Percentiles rank a stretch among this genome's conserved stretches.
Conservation (phyloP, 1,140 invertebrate genomes). For the Eurosta solidaginis region DNA sequence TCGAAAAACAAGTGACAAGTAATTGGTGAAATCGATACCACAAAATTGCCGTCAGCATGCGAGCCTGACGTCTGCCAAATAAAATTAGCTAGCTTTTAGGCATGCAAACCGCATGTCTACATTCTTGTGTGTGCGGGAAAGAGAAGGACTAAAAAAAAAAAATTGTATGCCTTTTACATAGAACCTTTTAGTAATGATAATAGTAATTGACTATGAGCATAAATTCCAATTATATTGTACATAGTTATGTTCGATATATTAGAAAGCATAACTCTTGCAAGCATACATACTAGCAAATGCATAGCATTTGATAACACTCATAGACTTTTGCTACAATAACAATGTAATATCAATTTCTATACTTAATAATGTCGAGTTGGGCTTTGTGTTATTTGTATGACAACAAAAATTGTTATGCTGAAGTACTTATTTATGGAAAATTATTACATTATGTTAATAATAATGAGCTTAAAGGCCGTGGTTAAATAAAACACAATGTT, state of each 20-base stretch:
- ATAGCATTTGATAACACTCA: not conserved
- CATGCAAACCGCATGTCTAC: not conserved
- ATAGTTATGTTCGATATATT: not conserved
- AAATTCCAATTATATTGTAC: not conserved
- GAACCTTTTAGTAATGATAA: conserved; percentile 8
- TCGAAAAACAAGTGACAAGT: not conserved
- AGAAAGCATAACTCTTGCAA: not conserved
- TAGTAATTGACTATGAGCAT: conserved; percentile 9
- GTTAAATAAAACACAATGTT: too few relatives aligned
- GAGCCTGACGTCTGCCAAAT: too few relatives aligned
- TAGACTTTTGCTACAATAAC: not conserved
- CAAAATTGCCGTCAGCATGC: conserved; percentile 8
- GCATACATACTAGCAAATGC: not conserved
- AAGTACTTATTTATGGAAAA: not conserved
- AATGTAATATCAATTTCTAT: too few relatives aligned
- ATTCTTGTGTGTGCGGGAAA: not conserved
- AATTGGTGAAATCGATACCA: conserved; percentile 22
- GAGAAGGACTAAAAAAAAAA: not conserved
- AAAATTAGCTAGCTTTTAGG: not conserved
- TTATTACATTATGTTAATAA: too few relatives aligned
- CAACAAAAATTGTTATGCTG: not conserved
- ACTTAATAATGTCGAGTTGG: not conserved
- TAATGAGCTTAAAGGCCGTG: too few relatives aligned
- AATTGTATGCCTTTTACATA: not conserved
- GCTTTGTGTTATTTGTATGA: not conserved